A percentile compares a stretch with the other conserved stretches of the same genome.
Conservation (phyloP, 1,140 invertebrate species). For the Drosophila pectinifera region DNA sequence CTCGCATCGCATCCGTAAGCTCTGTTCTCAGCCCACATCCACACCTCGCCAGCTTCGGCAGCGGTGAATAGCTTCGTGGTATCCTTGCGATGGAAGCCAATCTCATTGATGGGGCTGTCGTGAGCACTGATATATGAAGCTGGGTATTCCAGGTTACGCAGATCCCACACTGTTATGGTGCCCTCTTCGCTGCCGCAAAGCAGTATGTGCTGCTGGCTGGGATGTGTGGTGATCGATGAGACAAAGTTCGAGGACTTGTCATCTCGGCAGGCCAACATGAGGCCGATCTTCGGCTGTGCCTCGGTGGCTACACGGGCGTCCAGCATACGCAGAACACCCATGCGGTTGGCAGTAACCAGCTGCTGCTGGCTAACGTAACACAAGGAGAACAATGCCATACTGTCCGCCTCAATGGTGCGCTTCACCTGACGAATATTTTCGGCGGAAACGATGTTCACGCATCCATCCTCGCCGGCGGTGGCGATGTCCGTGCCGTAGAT, state of each 20-base stretch:
- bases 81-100: conserved; percentile 92
- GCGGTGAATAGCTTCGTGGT: conserved; percentile 93
- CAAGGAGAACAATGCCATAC: conserved; percentile 91
- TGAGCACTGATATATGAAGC: conserved; percentile 93
- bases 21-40: conserved; percentile 91
- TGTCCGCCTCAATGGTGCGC: conserved; percentile 88
- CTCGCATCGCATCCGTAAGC: conserved; percentile 49
- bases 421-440: conserved; percentile 60
- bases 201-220: conserved; percentile 92
- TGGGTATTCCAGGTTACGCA: conserved; percentile 92
- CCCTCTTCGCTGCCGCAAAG: conserved; percentile 93
- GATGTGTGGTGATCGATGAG: conserved; percentile 91
- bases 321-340: conserved; percentile 95
- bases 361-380: conserved; percentile 92
- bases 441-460: conserved; percentile 64
- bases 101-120: conserved; percentile 90
- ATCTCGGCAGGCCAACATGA: conserved; percentile 89
- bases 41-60: conserved; percentile 92
- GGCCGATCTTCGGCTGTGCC: conserved; percentile 87
- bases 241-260: conserved; percentile 88
- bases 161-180: conserved; percentile 94
- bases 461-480: conserved; percentile 93
- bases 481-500: conserved; percentile 90
- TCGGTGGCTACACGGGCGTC: conserved; percentile 89
- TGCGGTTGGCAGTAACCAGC: conserved; percentile 92